A percentile compares a stretch with the other conserved stretches of the same genome.
phyloP scores from a whole-genome alignment of 1,140 invertebrate genomes.

The Drosophila nigromelanica region DNA sequence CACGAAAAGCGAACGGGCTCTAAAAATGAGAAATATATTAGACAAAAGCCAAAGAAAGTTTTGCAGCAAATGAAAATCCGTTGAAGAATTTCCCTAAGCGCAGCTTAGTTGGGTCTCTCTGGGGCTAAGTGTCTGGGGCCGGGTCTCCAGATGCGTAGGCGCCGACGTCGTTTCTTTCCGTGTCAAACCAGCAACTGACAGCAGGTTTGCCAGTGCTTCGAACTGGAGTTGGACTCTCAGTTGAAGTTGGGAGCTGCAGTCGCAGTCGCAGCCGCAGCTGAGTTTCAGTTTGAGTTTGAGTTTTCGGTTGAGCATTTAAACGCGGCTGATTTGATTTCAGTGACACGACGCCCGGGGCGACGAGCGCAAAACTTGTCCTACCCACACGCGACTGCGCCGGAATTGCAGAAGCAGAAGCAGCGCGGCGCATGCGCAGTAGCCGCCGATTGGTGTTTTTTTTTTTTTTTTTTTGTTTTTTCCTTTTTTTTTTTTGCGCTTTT shows the following conservation, averaged over 20 bases:
- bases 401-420: conserved; percentile 29
- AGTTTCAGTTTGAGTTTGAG: conserved; percentile 46
- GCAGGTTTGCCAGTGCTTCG: conserved; percentile 68
- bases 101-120: conserved; percentile 52
- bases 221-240: conserved; percentile 15
- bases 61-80: conserved; percentile 72
- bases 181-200: conserved; percentile 77
- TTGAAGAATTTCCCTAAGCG: conserved; percentile 78
- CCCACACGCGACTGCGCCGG: conserved; percentile 42
- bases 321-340: conserved; percentile 79
- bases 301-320: conserved; percentile 79
- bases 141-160: conserved; percentile 67
- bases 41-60: conserved; percentile 73
- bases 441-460: conserved; percentile 35
- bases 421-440: conserved; percentile 22
- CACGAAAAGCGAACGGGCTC: conserved; percentile 11
- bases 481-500: conserved; percentile 33
- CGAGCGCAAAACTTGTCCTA: conserved; percentile 56
- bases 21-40: conserved; percentile 28
- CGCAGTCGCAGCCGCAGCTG: conserved; percentile 11
- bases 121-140: conserved; percentile 34
- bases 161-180: conserved; percentile 72
- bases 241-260: conserved; percentile 15
- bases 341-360: conserved; percentile 75
- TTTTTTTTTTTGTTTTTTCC: neutral